phyloP scores from a whole-genome alignment of 2,797 vertebrate species.

The Gallirallus australis region DNA sequence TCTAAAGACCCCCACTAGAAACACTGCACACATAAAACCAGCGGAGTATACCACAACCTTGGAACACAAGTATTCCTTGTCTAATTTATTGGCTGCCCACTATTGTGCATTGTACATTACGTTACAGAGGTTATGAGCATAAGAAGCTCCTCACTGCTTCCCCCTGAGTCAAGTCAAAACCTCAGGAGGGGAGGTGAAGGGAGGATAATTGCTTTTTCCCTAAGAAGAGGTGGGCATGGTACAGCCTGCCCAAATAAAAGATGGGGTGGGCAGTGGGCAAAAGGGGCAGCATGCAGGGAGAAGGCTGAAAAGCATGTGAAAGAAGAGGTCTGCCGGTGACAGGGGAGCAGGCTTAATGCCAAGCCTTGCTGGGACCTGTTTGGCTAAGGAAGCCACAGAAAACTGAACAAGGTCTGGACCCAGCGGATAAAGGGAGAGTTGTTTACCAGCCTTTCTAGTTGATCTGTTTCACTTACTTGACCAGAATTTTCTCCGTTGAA shows the following conservation, averaged over 20 bases:
- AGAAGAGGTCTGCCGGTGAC: not conserved
- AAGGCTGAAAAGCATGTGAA: not conserved
- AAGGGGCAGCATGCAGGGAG: not conserved
- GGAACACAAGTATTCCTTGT: not conserved
- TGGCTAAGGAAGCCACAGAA: not conserved
- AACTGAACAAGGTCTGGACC: not conserved
- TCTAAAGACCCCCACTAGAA: slow-evolving; percentile 2
- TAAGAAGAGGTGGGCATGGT: not conserved
- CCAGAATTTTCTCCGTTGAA: not conserved
- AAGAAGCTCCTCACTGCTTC: not conserved
- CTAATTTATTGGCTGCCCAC: not conserved
- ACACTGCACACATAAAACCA: not conserved
- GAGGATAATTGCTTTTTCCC: not conserved
- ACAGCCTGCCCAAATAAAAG: not conserved
- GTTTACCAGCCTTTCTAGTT: not conserved
- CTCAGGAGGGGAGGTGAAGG: not conserved
- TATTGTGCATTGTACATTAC: not conserved
- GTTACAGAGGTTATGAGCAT: not conserved
- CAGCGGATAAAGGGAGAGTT: not conserved
- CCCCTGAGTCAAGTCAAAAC: not conserved
- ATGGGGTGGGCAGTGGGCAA: not conserved
- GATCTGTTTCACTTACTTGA: not conserved
- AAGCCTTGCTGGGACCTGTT: not conserved
- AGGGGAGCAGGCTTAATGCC: not conserved
- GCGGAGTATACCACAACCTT: not conserved